Evolutionary conservation across 2,797 vertebrate genomes (phyloP).

Genomic region (Tenualosa thibaudeaui): DNA sequence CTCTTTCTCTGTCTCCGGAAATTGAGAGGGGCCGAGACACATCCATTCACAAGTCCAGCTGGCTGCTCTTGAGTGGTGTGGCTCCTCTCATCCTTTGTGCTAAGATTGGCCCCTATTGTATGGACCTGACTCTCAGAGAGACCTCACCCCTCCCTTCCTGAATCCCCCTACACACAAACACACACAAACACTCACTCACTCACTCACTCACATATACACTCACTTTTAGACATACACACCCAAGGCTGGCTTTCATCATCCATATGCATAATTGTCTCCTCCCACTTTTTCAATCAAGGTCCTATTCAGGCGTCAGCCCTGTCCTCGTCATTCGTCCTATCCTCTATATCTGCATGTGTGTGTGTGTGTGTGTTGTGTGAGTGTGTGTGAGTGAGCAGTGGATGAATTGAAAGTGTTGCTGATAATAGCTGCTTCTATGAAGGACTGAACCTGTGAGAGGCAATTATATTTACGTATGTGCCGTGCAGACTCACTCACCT

Average conservation of each 20-base stretch:
- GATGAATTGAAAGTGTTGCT: background rate
- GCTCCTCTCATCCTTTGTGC: slow-evolving; percentile 36
- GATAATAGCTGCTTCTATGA: background rate
- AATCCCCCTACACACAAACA: background rate
- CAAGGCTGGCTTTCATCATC: slow-evolving; percentile 40
- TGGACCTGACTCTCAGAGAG: slow-evolving; percentile 26
- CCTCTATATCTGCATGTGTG: background rate
- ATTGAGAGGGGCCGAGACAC: slow-evolving; percentile 17
- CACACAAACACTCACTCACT: slow-evolving; percentile 18
- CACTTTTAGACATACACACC: slow-evolving; percentile 31
- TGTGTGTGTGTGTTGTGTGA: background rate
- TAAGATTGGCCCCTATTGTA: slow-evolving; percentile 38
- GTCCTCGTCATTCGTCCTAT: slow-evolving; percentile 5
- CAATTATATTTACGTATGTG: background rate
- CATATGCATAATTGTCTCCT: slow-evolving; percentile 40
- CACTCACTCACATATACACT: slow-evolving; percentile 19
- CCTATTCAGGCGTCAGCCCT: slow-evolving; percentile 25
- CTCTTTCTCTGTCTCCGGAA: slow-evolving; percentile 32
- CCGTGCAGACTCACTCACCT: background rate
- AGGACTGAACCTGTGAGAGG: background rate
- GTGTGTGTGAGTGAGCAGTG: background rate
- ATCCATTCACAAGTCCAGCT: slow-evolving; percentile 51
- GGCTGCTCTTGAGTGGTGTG: slow-evolving; percentile 37
- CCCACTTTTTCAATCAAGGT: slow-evolving; percentile 39
- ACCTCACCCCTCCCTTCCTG: background rate